These are phyloP conservation scores for Melieria crassipennis DNA, from an alignment of 2,888 invertebrate genomes.

Conservation along the genomic window DNA sequence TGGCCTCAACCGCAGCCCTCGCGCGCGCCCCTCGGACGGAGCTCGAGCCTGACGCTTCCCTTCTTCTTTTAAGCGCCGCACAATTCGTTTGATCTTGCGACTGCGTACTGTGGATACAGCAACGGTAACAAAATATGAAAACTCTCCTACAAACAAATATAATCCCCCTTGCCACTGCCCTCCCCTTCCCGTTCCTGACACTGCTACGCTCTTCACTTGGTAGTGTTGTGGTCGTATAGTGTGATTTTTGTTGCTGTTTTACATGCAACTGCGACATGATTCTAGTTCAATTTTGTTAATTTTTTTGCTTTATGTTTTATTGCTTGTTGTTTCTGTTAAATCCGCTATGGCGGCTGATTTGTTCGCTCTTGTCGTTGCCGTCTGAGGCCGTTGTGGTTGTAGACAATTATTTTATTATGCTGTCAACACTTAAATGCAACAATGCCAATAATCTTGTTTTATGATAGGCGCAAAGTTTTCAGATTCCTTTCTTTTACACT, in stretches of 20 bases:
- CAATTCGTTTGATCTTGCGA: constrained; percentile 30
- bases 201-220: neutral
- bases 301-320: constrained; percentile 10
- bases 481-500: no score
- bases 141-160: neutral
- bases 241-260: constrained; percentile 60
- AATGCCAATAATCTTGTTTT: constrained; percentile 62
- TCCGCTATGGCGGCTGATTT: neutral
- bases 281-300: constrained; percentile 28
- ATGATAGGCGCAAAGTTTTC: constrained; percentile 33
- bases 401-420: constrained; percentile 64
- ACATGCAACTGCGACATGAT: constrained; percentile 55
- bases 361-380: constrained; percentile 31
- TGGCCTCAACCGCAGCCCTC: constrained; percentile 44
- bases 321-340: constrained; percentile 19
- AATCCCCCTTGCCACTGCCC: neutral
- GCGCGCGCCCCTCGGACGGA: constrained; percentile 14
- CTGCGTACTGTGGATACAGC: neutral
- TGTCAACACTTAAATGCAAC: constrained; percentile 63
- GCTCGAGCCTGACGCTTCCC: constrained; percentile 10
- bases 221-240: constrained; percentile 47
- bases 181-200: neutral
- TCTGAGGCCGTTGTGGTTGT: constrained; percentile 38
- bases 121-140: constrained; percentile 23
- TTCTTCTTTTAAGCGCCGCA: constrained; percentile 15